A percentile compares a stretch with the other conserved stretches of the same genome.
Evolutionary conservation across 2,888 invertebrate genomes (phyloP).

Genomic region (Octonoba sinensis): DNA sequence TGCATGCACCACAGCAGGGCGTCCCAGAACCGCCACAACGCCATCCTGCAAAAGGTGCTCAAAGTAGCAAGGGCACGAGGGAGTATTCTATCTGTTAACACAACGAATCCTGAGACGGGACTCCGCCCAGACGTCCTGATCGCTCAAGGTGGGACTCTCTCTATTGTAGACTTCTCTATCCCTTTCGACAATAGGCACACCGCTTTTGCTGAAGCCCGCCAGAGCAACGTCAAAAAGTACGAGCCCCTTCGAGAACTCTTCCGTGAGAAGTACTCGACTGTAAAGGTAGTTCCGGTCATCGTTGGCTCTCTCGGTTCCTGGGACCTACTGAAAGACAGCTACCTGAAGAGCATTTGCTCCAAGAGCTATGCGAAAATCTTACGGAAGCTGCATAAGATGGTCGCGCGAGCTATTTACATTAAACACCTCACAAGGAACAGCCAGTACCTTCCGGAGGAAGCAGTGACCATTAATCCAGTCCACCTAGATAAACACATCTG

Average conservation of each 20-base stretch:
- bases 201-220: not conserved
- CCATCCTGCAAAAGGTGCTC: not conserved
- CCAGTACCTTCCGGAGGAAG: too few relatives aligned
- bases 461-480: too few relatives aligned
- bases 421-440: too few relatives aligned
- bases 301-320: slow-evolving; percentile 2
- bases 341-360: not conserved
- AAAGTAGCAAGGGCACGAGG: not conserved
- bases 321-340: not conserved
- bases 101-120: too few relatives aligned
- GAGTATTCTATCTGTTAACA: not conserved
- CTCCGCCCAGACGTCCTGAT: not conserved
- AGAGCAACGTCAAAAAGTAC: not conserved
- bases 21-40: not conserved
- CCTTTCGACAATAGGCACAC: not conserved
- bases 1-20: not conserved
- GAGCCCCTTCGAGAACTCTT: not conserved
- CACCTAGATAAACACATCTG: too few relatives aligned
- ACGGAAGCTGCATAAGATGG: too few relatives aligned
- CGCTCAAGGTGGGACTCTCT: not conserved
- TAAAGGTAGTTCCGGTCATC: not conserved
- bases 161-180: not conserved
- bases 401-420: too few relatives aligned
- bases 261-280: not conserved
- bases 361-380: not conserved